Percentiles rank a stretch among this genome's conserved stretches.
These are phyloP conservation scores for Campopleginae sp. DNA, from an alignment of 2,888 invertebrate species.

Conservation along the genomic window DNA sequence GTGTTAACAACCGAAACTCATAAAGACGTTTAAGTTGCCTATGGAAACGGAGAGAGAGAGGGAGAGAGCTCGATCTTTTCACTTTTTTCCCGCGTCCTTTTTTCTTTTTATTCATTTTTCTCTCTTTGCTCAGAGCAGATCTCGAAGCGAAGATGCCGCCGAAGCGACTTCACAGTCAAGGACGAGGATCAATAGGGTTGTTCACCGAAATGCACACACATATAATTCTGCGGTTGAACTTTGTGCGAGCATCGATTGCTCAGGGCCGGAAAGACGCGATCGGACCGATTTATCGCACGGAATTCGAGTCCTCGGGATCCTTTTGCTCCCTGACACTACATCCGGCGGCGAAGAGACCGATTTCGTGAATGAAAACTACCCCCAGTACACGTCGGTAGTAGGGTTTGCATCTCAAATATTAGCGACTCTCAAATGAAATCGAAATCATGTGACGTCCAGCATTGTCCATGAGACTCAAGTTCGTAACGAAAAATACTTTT, in stretches of 20 bases:
- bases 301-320: background rate
- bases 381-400: too few species aligned
- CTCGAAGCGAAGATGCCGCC: slow-evolving; percentile 67
- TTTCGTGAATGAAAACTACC: slow-evolving; percentile 17
- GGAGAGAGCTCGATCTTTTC: slow-evolving; percentile 21
- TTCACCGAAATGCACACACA: slow-evolving; percentile 73
- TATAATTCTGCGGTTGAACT: background rate
- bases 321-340: background rate
- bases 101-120: slow-evolving; percentile 52
- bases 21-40: slow-evolving; percentile 83
- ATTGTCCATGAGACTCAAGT: too few species aligned
- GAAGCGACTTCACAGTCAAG: slow-evolving; percentile 67
- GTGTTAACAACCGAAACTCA: slow-evolving; percentile 83
- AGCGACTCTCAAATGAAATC: too few species aligned
- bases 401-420: too few species aligned
- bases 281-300: background rate
- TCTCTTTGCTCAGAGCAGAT: slow-evolving; percentile 55
- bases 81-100: slow-evolving; percentile 33
- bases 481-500: too few species aligned
- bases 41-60: slow-evolving; percentile 67
- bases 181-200: slow-evolving; percentile 76
- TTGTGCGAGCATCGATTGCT: slow-evolving; percentile 4
- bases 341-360: too few species aligned
- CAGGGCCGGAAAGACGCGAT: background rate
- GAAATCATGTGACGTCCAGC: too few species aligned